These are phyloP conservation scores for Pachliopta kotzebuea DNA, from an alignment of 2,888 invertebrate species.

Conservation along the genomic window DNA sequence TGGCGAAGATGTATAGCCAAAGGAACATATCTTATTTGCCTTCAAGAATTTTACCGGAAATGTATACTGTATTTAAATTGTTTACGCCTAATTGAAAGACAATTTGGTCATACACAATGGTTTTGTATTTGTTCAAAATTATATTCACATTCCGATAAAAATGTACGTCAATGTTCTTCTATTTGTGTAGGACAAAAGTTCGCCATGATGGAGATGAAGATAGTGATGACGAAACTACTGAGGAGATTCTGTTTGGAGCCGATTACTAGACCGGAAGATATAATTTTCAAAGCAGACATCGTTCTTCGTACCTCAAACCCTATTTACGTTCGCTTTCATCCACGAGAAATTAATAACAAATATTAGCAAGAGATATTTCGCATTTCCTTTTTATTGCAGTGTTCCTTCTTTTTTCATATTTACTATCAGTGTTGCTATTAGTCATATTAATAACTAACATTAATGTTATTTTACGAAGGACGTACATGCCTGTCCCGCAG, in stretches of 20 bases:
- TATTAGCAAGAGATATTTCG: background rate
- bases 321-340: constrained; percentile 43
- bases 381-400: background rate
- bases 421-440: too few species aligned
- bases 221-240: constrained; percentile 62
- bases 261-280: constrained; percentile 55
- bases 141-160: too few species aligned
- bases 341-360: background rate
- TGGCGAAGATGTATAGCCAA: too few species aligned
- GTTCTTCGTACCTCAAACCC: constrained; percentile 47
- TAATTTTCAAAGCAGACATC: constrained; percentile 45
- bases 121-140: too few species aligned
- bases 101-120: too few species aligned
- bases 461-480: too few species aligned
- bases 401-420: background rate
- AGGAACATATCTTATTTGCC: too few species aligned
- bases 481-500: too few species aligned
- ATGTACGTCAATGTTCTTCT: background rate
- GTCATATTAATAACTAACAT: too few species aligned
- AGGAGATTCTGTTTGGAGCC: constrained; percentile 62
- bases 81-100: too few species aligned
- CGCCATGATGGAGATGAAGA: constrained; percentile 75
- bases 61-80: too few species aligned
- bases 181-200: constrained; percentile 64
- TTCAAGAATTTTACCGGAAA: too few species aligned